Conservation (phyloP, 2,888 invertebrate species). For the Sarcophaga caerulescens region DNA sequence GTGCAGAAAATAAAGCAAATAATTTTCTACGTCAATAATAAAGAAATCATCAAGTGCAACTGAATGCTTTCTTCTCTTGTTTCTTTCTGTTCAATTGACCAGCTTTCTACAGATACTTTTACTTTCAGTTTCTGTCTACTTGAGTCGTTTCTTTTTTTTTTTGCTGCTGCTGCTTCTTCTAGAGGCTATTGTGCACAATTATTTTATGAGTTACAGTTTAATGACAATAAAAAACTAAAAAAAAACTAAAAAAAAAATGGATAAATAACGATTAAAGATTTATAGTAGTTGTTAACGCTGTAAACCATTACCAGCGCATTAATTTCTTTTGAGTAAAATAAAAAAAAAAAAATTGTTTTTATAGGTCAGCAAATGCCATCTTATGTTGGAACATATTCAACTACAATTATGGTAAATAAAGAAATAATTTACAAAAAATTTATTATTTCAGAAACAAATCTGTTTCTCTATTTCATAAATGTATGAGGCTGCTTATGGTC, state of each 20-base stretch:
- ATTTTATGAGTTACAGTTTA: slow-evolving; percentile 1
- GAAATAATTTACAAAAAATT: no score
- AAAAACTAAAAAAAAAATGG: slow-evolving; percentile 31
- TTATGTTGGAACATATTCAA: no score
- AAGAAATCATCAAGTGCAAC: slow-evolving; percentile 57
- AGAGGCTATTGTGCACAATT: not conserved
- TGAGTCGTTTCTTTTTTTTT: not conserved
- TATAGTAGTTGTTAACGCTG: slow-evolving; percentile 16
- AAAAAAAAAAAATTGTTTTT: not conserved
- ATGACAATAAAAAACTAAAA: slow-evolving; percentile 26
- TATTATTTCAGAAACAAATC: no score
- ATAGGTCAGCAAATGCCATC: not conserved
- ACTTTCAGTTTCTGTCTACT: slow-evolving; percentile 40
- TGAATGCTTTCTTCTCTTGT: slow-evolving; percentile 30
- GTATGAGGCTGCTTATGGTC: no score
- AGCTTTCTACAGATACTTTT: slow-evolving; percentile 56
- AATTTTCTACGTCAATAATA: slow-evolving; percentile 28
- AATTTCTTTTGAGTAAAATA: slow-evolving; percentile 32
- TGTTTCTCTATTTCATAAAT: no score
- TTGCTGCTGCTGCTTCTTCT: not conserved
- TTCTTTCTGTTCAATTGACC: slow-evolving; percentile 13
- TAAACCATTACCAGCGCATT: slow-evolving; percentile 10
- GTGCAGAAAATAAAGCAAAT: not conserved
- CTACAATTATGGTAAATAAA: no score
- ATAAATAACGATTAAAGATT: slow-evolving; percentile 1